phyloP scores from a whole-genome alignment of 2,113 vertebrate species.

The Butorides virescens region DNA sequence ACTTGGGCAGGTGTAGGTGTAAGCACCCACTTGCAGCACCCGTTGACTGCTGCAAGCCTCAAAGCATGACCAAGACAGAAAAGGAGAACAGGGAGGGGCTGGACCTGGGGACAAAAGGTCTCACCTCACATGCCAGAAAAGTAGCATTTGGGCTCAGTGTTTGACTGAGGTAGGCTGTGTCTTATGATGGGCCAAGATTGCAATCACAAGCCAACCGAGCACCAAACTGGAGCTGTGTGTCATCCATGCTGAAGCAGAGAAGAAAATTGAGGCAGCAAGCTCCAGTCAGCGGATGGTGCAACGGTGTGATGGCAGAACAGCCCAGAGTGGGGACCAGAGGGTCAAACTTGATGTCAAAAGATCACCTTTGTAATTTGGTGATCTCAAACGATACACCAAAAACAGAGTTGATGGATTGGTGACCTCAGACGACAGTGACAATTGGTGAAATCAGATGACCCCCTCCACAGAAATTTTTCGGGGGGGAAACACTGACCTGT shows the following conservation, averaged over 20 bases:
- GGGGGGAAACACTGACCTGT: too few relatives aligned
- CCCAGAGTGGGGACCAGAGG: fast-evolving
- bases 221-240: fast-evolving
- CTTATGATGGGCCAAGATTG: fast-evolving
- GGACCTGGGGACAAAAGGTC: fast-evolving
- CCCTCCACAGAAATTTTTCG: too few relatives aligned
- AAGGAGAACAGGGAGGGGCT: fast-evolving
- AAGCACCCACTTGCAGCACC: neutral
- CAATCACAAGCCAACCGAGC: fast-evolving
- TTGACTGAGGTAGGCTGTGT: too few relatives aligned
- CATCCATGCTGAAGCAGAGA: fast-evolving
- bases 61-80: fast-evolving
- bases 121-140: fast-evolving
- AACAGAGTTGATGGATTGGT: too few relatives aligned
- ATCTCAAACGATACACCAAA: too few relatives aligned
- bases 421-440: too few relatives aligned
- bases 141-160: fast-evolving
- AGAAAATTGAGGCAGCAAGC: fast-evolving
- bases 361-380: neutral
- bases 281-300: fast-evolving
- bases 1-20: too few relatives aligned
- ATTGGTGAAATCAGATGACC: too few relatives aligned
- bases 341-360: fast-evolving
- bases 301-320: fast-evolving
- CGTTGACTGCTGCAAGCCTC: fast-evolving